Evolutionary conservation across 1,140 invertebrate genomes (phyloP), one percentile per base, ranked within the genome.

Genomic region (Lepidurus packardi): DNA sequence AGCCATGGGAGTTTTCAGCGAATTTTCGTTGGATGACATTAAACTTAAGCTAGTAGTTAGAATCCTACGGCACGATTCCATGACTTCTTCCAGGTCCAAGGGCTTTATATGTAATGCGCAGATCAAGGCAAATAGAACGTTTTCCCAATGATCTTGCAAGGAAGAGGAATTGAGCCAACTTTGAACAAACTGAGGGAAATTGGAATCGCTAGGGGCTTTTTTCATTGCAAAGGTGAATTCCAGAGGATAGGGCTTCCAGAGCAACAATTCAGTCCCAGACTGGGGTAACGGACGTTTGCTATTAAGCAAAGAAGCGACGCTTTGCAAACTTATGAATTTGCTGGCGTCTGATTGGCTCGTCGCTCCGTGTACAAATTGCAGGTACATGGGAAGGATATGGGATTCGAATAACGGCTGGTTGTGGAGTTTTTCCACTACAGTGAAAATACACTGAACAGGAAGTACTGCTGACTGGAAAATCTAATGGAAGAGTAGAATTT

Each of bases 361-460:
- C 81, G 76, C 86, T 82, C n/a, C 76, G 21, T 89, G 83, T 80
- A 90, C 90, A 82, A 87, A 89, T 11, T 87, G 86, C 13, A 94
- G 81, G 45, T 93, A 88, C 47, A 87, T 85, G 0, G 93, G 91
- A 76, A 95, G 83, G 77, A 95, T 87, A 74, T 92, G 85, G 74
- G 90, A 86, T 83, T 93, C 92, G 84, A 94, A 94, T 73, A 89
- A 89, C 7, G 89, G 86, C 83, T 90, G 91, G 74, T 65, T 65
- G 53, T 65, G 53, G 10, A 65, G 53, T 83, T 89, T 88, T 81
- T 90, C 87, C 1, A 93, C 87, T 81, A 92, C 89, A 73, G 87
- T 85, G 13, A 90, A 85, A 9, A 73, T 74, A 76, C 13, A 74
- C 73, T 73, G 79, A 41, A 73, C 42, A 73, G 25, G 75, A n/a